These are phyloP conservation scores for Diarsia mendica DNA, from an alignment of 2,888 invertebrate genomes.

Conservation along the genomic window DNA sequence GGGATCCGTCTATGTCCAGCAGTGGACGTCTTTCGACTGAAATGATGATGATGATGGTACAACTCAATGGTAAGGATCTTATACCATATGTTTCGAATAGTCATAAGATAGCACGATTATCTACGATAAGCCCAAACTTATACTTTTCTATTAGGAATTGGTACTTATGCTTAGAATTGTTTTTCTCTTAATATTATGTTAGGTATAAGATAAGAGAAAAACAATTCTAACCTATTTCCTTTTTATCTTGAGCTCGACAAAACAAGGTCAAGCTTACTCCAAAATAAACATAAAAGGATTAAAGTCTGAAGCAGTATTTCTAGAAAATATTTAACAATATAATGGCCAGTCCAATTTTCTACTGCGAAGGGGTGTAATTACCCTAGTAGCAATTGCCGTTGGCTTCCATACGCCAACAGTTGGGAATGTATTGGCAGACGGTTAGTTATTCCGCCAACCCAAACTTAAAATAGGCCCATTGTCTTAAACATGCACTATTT, in stretches of 20 bases:
- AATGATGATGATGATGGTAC: no score
- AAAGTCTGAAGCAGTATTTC: conserved; percentile 1
- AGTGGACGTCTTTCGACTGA: no score
- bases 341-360: conserved; percentile 9
- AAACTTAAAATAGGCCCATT: no score
- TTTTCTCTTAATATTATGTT: no score
- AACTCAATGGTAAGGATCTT: neutral
- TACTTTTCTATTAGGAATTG: neutral
- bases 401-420: no score
- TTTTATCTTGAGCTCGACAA: neutral
- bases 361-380: conserved; percentile 16
- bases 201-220: no score
- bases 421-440: no score
- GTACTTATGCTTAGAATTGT: neutral
- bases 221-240: no score
- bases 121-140: neutral
- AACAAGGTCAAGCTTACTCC: neutral
- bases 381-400: no score
- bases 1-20: no score
- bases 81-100: neutral
- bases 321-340: neutral
- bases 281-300: conserved; percentile 6
- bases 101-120: neutral
- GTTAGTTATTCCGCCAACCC: no score
- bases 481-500: no score